Evolutionary conservation across 2,113 vertebrate species (phyloP), one percentile per base, ranked within the genome.

Genomic region (Mustela lutreola): DNA sequence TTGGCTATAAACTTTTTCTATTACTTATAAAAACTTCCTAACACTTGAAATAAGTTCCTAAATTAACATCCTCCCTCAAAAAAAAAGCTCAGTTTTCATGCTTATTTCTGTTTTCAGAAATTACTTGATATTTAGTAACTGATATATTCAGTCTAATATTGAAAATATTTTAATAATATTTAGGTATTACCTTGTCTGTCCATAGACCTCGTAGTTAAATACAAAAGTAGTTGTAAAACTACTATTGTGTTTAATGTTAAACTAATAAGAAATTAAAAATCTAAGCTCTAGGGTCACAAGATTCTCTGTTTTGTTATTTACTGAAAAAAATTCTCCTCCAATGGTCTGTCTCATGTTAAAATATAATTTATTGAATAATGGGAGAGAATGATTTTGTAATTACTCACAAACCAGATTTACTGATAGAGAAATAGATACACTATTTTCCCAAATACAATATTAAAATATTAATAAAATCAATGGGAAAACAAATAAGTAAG

Each of bases 401-500:
- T 45, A 92, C 31, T 50, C 65, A 62, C 71, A 91, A 93, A 89
- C 15, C 16, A 6, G 10, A 91, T 89, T 95, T 95, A 33, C 45
- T 93, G 53, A 6, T 65, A 45, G 42, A 87, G 33, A 95, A 73
- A 67, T 33, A 89, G 33, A 91, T 31, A 88, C 3, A 73, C 19
- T 48, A 62, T 94, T 97, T 93, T 26, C 18, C 42, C 28, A 82
- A 95, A 53, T 60, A 85, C 8, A 19, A 76, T 87, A 75, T 78
- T 87, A 48, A 19, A 98, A 63, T 83, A 21, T 75, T 88, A 89
- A 85, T 39, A 36, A 82, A 92, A 83, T 71, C 26, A 56, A 86
- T 78, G n/a, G 7, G 7, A 9, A 79, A 73, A 91, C 36, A 93
- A 87, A 58, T 58, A 79, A 79, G 89, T 85, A 79, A 93, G 83